Percentiles rank a stretch among this genome's conserved stretches.
These are phyloP conservation scores for Sandelia bainsii DNA, from an alignment of 2,797 vertebrate species.

Conservation along the genomic window DNA sequence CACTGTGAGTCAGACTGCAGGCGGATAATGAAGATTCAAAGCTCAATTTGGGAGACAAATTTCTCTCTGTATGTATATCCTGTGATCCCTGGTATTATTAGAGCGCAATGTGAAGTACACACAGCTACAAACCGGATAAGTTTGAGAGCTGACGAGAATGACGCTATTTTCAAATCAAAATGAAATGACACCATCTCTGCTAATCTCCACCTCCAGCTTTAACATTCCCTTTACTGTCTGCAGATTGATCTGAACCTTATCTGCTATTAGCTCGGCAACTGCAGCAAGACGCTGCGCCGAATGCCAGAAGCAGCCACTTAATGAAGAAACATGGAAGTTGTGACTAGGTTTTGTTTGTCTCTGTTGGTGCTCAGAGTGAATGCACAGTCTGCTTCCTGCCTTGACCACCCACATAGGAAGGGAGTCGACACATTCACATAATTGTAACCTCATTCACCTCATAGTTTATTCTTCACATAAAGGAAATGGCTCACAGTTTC, in stretches of 20 bases:
- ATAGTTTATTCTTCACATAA: constrained; percentile 40
- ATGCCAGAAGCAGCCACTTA: constrained; percentile 81
- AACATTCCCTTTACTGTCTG: constrained; percentile 26
- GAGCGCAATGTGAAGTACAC: constrained; percentile 16
- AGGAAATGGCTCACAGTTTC: constrained; percentile 51
- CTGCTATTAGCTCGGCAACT: constrained; percentile 45
- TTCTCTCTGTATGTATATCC: constrained; percentile 39
- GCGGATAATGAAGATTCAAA: constrained; percentile 57
- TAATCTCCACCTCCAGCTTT: constrained; percentile 21
- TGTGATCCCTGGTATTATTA: constrained; percentile 57
- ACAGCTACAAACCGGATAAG: constrained; percentile 30
- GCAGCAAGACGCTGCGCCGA: constrained; percentile 68
- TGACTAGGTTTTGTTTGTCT: constrained; percentile 74
- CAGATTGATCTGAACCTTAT: constrained; percentile 26
- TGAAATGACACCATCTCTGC: constrained; percentile 34
- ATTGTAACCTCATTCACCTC: constrained; percentile 39
- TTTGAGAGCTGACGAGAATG: constrained; percentile 5
- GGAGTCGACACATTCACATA: constrained; percentile 42
- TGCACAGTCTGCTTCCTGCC: constrained; percentile 61
- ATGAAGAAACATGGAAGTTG: constrained; percentile 74
- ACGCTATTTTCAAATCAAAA: constrained; percentile 23
- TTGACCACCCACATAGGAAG: constrained; percentile 71
- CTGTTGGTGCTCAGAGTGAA: constrained; percentile 39
- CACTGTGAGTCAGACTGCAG: constrained; percentile 59
- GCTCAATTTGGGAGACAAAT: constrained; percentile 64